Conservation (phyloP, 2,113 vertebrate species). For the Pseudorasbora parva region DNA sequence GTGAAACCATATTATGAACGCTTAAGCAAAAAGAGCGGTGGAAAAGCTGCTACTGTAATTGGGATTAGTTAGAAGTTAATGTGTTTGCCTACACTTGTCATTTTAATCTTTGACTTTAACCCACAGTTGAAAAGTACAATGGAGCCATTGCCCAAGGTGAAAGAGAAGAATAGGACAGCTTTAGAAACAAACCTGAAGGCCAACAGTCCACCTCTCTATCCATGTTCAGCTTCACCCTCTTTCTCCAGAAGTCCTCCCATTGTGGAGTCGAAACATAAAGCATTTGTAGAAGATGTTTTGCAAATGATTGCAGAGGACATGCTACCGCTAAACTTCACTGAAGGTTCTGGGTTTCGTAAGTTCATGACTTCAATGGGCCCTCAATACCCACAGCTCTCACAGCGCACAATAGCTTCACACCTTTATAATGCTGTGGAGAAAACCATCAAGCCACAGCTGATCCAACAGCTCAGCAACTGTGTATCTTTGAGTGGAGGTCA, state of each 20-base stretch:
- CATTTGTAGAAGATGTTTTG: conserved; percentile 66
- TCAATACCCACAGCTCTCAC: conserved; percentile 70
- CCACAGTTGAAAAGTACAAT: neutral
- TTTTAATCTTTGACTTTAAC: neutral
- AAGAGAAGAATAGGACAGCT: neutral
- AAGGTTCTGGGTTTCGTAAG: conserved; percentile 74
- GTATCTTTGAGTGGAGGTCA: conserved; percentile 54
- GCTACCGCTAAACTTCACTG: conserved; percentile 79
- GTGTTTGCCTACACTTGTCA: neutral
- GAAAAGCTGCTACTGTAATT: neutral
- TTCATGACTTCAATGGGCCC: conserved; percentile 72
- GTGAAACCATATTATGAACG: no score
- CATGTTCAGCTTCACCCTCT: neutral
- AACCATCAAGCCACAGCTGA: conserved; percentile 74
- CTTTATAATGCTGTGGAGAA: conserved; percentile 78
- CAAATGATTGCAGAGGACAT: conserved; percentile 80
- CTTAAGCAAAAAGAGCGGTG: no score
- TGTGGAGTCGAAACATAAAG: conserved; percentile 62
- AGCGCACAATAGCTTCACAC: conserved; percentile 68
- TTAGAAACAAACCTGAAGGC: neutral
- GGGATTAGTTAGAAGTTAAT: neutral
- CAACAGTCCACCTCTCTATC: neutral
- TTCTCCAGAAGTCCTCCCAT: neutral
- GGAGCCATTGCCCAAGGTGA: neutral
- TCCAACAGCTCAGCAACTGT: conserved; percentile 73